These are phyloP conservation scores for Eremobia ochroleuca DNA, from an alignment of 2,888 invertebrate genomes.

Conservation along the genomic window DNA sequence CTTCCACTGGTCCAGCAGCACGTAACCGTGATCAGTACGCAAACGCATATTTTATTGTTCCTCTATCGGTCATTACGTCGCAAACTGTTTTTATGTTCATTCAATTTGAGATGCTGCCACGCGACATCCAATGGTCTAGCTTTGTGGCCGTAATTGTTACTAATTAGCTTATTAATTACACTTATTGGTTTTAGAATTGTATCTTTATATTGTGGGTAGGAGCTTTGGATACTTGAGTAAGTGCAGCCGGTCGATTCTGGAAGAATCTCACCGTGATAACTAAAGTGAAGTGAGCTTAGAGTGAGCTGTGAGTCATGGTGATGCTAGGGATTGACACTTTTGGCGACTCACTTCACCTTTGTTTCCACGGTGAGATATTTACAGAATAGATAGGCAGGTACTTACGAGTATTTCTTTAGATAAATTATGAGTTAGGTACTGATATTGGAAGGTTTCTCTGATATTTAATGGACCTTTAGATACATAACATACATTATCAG, in stretches of 20 bases:
- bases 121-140: constrained; percentile 64
- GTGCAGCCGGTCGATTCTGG: too few species aligned
- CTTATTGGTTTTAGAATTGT: constrained; percentile 39
- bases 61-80: constrained; percentile 78
- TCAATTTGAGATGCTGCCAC: constrained; percentile 67
- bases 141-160: constrained; percentile 56
- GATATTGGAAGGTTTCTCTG: neutral
- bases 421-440: neutral
- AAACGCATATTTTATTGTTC: constrained; percentile 81
- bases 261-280: too few species aligned
- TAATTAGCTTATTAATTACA: constrained; percentile 62
- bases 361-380: too few species aligned
- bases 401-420: neutral
- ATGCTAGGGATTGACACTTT: too few species aligned
- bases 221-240: neutral
- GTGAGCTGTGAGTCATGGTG: too few species aligned
- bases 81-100: constrained; percentile 78
- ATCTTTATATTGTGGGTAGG: constrained; percentile 23
- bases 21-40: constrained; percentile 70
- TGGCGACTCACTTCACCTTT: too few species aligned
- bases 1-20: constrained; percentile 49
- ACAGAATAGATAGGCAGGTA: too few species aligned
- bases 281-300: too few species aligned
- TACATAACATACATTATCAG: too few species aligned
- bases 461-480: neutral